Base-by-base conservation (phyloP, 2,113 vertebrate genomes). In the Daubentonia madagascariensis region DNA sequence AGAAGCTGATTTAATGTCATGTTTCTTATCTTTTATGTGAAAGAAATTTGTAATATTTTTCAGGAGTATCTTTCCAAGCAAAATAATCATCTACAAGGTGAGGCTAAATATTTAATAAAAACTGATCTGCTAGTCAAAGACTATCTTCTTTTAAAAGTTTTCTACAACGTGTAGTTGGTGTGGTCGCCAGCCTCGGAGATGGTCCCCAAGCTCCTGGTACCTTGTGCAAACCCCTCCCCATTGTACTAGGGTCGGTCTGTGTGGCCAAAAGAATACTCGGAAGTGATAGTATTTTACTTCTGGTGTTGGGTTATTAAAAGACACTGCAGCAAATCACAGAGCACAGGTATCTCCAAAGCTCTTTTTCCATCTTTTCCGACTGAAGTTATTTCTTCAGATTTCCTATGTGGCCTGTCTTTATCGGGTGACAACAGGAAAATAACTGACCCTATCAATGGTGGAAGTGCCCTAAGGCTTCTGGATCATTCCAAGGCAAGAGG, bases 51-150 rank as follows among this genome's bases (percentile, higher is more conserved):
- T 65, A 54, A 8, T 48, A 50, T 61, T 84, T 79, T 37, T 52
- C 52, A 48, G 37, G 67, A 70, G 84, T 17, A 4, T 32, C 86
- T 90, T 68, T 70, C 45, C 87, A 93, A 70, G 59, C 12, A 35
- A 79, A 65, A 30, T 40, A 78, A 48, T 48, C 43, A 37, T 65
- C 48, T 23, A 25, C 16, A 50, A 8, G 1, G 43, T n/a, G 61
- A 97, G 68, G 35, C 37, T 72, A 32, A 78, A 10, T 48, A 16
- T 73, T 76, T 37, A 43, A 50, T 57, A 30, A 65, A 85, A 91
- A 35, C 28, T 6, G 43, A 8, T 37, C 75, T 85, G 72, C 75
- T 54, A 2, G 18, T 57, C 40, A 14, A 72, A 35, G 68, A 35
- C 61, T 50, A 2, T 40, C 17, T 52, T 79, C 61, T 76, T 43